phyloP scores from a whole-genome alignment of 2,797 vertebrate species.

The Octomys mimax region DNA sequence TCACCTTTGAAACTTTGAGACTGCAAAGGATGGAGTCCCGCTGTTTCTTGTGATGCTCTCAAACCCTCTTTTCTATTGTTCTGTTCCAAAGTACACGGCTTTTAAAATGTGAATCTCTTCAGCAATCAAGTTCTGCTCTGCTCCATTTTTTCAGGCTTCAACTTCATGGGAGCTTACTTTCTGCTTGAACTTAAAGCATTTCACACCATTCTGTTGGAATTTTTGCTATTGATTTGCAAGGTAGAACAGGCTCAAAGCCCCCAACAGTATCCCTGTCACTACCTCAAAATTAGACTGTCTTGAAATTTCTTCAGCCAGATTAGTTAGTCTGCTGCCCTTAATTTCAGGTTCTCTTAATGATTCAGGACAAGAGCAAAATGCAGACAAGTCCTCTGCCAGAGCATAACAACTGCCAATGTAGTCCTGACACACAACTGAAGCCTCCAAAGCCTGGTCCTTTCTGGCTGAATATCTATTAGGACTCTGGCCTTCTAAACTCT shows the following conservation, averaged over 20 bases:
- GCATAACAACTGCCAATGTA: background rate
- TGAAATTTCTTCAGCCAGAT: background rate
- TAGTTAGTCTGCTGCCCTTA: background rate
- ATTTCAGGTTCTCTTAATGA: background rate
- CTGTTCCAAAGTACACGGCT: background rate
- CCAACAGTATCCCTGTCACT: background rate
- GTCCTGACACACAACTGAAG: background rate
- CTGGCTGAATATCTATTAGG: background rate
- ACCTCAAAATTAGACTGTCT: background rate
- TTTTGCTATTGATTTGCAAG: background rate
- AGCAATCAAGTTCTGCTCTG: background rate
- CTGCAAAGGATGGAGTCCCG: background rate
- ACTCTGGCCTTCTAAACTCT: background rate
- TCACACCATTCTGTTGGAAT: background rate
- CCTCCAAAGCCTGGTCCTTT: background rate
- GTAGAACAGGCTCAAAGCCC: background rate
- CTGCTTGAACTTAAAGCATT: background rate
- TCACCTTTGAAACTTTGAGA: background rate
- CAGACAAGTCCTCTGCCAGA: background rate
- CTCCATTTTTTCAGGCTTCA: background rate
- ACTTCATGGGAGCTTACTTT: background rate
- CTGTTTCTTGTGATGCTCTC: background rate
- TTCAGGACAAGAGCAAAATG: background rate
- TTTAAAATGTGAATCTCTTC: background rate
- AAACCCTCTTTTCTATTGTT: background rate